Conservation (phyloP, 2,113 vertebrate genomes). For the Myotis davidii region DNA sequence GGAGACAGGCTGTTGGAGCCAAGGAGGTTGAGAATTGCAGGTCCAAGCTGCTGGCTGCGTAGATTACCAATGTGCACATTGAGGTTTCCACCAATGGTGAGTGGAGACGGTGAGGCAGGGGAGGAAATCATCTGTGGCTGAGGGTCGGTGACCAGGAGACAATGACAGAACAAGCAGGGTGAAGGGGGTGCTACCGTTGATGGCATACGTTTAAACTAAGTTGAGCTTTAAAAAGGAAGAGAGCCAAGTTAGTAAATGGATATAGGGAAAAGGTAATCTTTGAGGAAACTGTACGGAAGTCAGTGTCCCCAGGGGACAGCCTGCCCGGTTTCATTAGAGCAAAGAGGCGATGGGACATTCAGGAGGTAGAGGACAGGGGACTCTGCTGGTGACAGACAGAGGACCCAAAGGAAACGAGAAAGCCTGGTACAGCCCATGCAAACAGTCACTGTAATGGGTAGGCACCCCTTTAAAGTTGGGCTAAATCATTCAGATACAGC, state of each 20-base stretch:
- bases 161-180: too few relatives aligned
- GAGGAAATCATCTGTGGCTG: neutral
- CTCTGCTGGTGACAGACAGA: neutral
- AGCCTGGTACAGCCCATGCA: accelerated
- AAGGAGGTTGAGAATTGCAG: neutral
- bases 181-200: accelerated
- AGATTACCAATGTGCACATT: accelerated
- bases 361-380: neutral
- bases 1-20: neutral
- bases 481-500: too few relatives aligned
- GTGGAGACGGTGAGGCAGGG: accelerated
- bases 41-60: neutral
- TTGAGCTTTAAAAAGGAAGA: neutral
- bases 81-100: neutral
- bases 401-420: neutral
- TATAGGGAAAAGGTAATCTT: neutral
- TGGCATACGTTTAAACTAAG: accelerated
- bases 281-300: too few relatives aligned
- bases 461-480: neutral
- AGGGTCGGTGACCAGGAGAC: accelerated
- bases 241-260: neutral
- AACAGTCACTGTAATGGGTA: accelerated
- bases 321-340: neutral
- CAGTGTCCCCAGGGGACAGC: neutral
- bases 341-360: neutral